A percentile compares a stretch with the other conserved stretches of the same genome.
These are phyloP conservation scores for Chymomyza procnemis DNA, from an alignment of 2,888 invertebrate species.

Conservation along the genomic window DNA sequence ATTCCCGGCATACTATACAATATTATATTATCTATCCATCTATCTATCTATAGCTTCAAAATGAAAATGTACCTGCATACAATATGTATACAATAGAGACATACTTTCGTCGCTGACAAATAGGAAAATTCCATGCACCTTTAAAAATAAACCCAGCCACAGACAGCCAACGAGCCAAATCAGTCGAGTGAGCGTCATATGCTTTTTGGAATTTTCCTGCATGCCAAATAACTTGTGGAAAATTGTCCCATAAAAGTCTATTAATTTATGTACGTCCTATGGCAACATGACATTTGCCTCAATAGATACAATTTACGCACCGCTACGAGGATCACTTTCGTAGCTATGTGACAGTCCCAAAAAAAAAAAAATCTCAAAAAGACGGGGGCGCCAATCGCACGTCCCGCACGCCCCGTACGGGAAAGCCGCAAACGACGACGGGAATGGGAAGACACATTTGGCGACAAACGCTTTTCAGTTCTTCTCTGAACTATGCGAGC, in stretches of 20 bases:
- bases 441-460: slow-evolving; percentile 26
- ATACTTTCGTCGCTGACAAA: slow-evolving; percentile 30
- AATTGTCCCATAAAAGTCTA: slow-evolving; percentile 55
- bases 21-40: background rate
- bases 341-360: background rate
- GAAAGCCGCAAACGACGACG: background rate
- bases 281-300: slow-evolving; percentile 39
- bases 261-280: slow-evolving; percentile 61
- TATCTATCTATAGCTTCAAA: background rate
- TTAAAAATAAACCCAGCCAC: slow-evolving; percentile 51
- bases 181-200: slow-evolving; percentile 7
- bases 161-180: too few relatives aligned
- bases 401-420: slow-evolving; percentile 9
- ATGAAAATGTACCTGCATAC: slow-evolving; percentile 1
- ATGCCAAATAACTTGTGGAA: slow-evolving; percentile 14
- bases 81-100: slow-evolving; percentile 38
- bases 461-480: slow-evolving; percentile 32
- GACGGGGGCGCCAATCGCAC: slow-evolving; percentile 6
- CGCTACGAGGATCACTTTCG: background rate
- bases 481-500: background rate
- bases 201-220: slow-evolving; percentile 40
- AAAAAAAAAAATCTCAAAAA: background rate
- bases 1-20: too few relatives aligned
- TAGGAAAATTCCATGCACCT: slow-evolving; percentile 42
- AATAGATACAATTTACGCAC: slow-evolving; percentile 13